Evolutionary conservation across 2,113 vertebrate genomes (phyloP), one percentile per base, ranked within the genome.

Genomic region (Phyllopteryx taeniolatus): DNA sequence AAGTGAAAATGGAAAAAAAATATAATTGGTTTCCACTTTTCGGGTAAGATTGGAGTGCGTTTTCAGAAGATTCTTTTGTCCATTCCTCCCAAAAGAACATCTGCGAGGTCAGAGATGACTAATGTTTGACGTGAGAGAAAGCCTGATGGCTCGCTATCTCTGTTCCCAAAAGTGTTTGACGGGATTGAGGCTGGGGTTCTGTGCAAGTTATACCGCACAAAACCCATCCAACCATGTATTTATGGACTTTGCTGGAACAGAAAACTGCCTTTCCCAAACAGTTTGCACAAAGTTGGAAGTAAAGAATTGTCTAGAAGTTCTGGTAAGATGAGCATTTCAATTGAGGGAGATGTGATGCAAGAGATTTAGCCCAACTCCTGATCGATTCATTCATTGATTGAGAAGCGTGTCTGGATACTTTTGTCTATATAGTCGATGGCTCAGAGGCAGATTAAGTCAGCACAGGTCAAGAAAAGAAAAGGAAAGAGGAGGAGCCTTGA

Each of bases 391-490:
- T 17, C 8, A 35, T 12, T 27, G n/a, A 57, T 35, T 60, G 70
- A 79, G 31, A 33, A 33, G 9, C 31, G n/a, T 27, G n/a, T 27
- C n/a, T 27, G 13, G 22, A 27, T 14, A 27, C 57, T 33, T 59
- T 31, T 33, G 1, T 59, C 27, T 14, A 53, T 53, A 20, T 53
- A 20, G 49, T 53, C 14, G 15, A 76, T 83, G 76, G 74, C 75
- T 71, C 65, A 72, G 51, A 80, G 60, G 73, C 73, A 72, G 77
- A 79, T 73, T 81, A 64, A 77, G 71, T 81, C 71, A 82, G 83
- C 76, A 84, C 74, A 85, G 79, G 68, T 17, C n/a, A 53, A 79
- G 71, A 67, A 67, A 66, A 43, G 31, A 35, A 80, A 61, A 70
- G 27, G 42, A 62, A 78, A 27, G 31, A 44, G 43, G 66, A 67